Conservation (phyloP, 2,888 invertebrate species). For the Pimpla rufipes region DNA sequence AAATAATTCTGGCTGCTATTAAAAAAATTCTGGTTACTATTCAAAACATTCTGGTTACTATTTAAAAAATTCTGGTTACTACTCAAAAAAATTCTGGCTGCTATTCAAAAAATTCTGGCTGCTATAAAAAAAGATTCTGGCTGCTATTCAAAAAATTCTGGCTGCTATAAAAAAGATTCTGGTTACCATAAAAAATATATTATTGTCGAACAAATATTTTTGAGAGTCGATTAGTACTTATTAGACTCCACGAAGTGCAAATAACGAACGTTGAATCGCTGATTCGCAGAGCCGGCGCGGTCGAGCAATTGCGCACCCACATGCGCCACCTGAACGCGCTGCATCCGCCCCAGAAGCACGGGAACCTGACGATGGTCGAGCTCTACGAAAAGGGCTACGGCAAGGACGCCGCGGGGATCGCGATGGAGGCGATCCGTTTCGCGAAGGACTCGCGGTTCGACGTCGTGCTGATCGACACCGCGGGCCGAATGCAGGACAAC, state of each 20-base stretch:
- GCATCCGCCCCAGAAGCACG: constrained; percentile 92
- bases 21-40: too few relatives aligned
- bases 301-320: constrained; percentile 99
- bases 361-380: constrained; percentile 93
- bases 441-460: constrained; percentile 94
- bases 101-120: too few relatives aligned
- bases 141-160: too few relatives aligned
- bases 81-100: too few relatives aligned
- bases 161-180: too few relatives aligned
- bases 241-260: not conserved
- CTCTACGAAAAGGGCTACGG: constrained; percentile 99
- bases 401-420: constrained; percentile 99
- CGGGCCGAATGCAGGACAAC: constrained; percentile 99
- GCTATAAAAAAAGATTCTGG: too few relatives aligned
- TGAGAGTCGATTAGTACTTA: too few relatives aligned
- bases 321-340: constrained; percentile 96
- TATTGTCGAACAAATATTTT: too few relatives aligned
- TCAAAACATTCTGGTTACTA: too few relatives aligned
- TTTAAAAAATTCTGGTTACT: too few relatives aligned
- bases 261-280: not conserved
- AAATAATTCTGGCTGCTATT: too few relatives aligned
- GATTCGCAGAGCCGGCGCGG: constrained; percentile 95
- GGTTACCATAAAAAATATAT: too few relatives aligned
- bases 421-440: constrained; percentile 97
- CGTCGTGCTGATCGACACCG: constrained; percentile 98